Percentiles rank a stretch among this genome's conserved stretches.
phyloP scores from a whole-genome alignment of 2,888 invertebrate species.

The Lasioglossum vierecki region DNA sequence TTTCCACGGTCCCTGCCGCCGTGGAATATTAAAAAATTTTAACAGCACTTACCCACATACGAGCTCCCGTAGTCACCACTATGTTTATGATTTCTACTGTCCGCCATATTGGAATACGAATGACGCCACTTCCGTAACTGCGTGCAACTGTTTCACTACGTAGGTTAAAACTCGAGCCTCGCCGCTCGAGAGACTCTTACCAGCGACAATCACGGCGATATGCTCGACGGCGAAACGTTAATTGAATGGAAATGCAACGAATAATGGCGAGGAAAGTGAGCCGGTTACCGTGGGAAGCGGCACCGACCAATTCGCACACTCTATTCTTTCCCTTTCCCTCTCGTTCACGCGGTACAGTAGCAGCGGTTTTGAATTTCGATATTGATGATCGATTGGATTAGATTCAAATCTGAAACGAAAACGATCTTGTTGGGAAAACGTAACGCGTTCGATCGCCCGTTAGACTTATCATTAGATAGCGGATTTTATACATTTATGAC shows the following conservation, averaged over 20 bases:
- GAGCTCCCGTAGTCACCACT: constrained; percentile 81
- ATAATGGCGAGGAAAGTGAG: constrained; percentile 55
- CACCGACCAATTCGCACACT: constrained; percentile 35
- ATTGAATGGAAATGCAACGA: constrained; percentile 56
- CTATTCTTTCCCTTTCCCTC: constrained; percentile 29
- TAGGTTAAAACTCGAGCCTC: constrained; percentile 60
- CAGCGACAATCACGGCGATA: constrained; percentile 32
- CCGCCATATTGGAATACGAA: constrained; percentile 83
- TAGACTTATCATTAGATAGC: too few relatives aligned
- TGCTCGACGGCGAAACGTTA: constrained; percentile 32
- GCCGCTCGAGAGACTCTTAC: constrained; percentile 33
- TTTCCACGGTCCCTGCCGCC: neutral
- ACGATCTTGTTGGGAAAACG: neutral
- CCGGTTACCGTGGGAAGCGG: constrained; percentile 35
- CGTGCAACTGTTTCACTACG: constrained; percentile 72
- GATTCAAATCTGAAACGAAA: constrained; percentile 33
- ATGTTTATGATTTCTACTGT: constrained; percentile 85
- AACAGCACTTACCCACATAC: constrained; percentile 81
- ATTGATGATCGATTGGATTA: constrained; percentile 36
- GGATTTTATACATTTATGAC: too few relatives aligned
- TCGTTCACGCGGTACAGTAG: constrained; percentile 18
- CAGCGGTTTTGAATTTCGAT: constrained; percentile 30
- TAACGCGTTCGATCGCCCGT: neutral
- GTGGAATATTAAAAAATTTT: constrained; percentile 30
- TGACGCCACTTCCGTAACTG: constrained; percentile 79